Evolutionary conservation across 2,113 vertebrate species (phyloP), one percentile per base, ranked within the genome.

Genomic region (Monopterus albus): DNA sequence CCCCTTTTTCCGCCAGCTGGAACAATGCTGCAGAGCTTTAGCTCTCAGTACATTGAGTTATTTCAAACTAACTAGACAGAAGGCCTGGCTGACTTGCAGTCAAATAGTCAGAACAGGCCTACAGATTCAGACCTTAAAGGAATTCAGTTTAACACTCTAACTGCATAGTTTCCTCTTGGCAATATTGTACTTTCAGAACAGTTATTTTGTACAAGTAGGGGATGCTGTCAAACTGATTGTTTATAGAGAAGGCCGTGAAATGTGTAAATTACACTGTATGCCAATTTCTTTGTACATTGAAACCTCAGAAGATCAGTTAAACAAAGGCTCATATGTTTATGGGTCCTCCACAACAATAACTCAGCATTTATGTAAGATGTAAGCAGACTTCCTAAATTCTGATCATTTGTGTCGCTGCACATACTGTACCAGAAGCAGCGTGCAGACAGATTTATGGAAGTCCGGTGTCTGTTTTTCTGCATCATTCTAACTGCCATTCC

Each of bases 21-120:
- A 87, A 90, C 87, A 91, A 91, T 88, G 80, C 77, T 70, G 81
- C 79, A 26, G 81, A 42, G 70, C 85, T 89, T 82, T 69, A 82
- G 80, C 82, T 85, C 67, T 59, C 36, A 55, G 61, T 72, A 79
- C 79, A 79, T 73, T 73, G 59, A 88, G 78, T 84, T 85, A 79
- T 87, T 87, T 83, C 76, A 68, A 71, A 26, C 76, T 81, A 83
- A 84, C 55, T 51, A 70, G 55, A 28, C 59, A 73, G 56, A 57
- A 42, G 35, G 72, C 50, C 57, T 36, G 53, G 60, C 72, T 33
- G 60, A 71, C 63, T 77, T 66, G 35, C 53, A 73, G 81, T 77
- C 51, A 64, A 29, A 74, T 53, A 52, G 49, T 57, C 42, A 51
- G 52, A 73, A 60, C 43, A 20, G 14, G 26, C 53, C 60, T 31